Conservation (phyloP, 2,888 invertebrate species). For the Pheosia gnoma region DNA sequence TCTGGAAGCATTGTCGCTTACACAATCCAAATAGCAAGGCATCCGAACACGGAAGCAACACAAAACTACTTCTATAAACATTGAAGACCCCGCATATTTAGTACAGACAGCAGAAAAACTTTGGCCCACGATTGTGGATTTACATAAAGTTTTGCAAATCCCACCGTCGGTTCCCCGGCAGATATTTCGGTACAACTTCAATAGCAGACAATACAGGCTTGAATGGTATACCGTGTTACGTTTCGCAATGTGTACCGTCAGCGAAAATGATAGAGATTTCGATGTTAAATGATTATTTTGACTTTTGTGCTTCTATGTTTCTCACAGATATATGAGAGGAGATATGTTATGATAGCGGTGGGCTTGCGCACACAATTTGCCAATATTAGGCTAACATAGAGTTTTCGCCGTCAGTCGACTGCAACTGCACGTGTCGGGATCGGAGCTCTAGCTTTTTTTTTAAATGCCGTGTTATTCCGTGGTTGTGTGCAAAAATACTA, state of each 20-base stretch:
- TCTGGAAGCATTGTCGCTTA: too few species aligned
- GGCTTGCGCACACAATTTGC: too few species aligned
- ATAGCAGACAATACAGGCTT: conserved; percentile 1
- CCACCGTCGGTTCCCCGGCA: background rate
- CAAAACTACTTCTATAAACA: background rate
- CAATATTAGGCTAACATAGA: too few species aligned
- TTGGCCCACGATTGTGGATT: background rate
- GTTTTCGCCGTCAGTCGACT: too few species aligned
- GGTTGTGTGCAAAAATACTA: too few species aligned
- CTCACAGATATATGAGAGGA: too few species aligned
- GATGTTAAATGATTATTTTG: background rate
- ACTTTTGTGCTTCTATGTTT: background rate
- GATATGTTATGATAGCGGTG: too few species aligned
- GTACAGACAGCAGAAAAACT: conserved; percentile 3
- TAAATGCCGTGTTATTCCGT: too few species aligned
- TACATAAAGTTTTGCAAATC: conserved; percentile 4
- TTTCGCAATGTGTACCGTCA: background rate
- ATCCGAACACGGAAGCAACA: background rate
- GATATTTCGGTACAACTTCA: background rate
- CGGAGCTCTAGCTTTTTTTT: too few species aligned
- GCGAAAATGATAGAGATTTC: background rate
- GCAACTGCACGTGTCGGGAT: too few species aligned
- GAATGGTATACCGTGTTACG: background rate
- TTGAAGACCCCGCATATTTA: background rate
- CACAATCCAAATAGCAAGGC: too few species aligned